Base-by-base conservation (phyloP, 2,888 invertebrate genomes). In the Omphaloscelis lunosa region DNA sequence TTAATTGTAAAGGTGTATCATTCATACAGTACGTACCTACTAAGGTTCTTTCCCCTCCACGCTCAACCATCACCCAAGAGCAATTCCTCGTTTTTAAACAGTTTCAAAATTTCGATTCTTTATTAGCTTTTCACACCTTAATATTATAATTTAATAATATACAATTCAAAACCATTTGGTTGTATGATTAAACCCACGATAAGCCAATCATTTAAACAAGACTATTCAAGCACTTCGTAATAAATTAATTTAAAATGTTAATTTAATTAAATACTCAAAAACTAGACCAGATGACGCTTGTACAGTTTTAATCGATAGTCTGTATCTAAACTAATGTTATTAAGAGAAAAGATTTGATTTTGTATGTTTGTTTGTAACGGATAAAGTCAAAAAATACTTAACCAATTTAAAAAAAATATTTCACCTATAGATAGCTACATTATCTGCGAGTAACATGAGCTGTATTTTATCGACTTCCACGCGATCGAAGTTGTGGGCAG, bases 231-330 rank as follows among this genome's bases (percentile, higher is more conserved):
- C 39, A 3, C n/a, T 9, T 41, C 59, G 77, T 51, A 27, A 51
- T 68, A 29, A 58, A 77, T 77, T 62, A 8, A 15, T 29, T 56
- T 34, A 58, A 58, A 34, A 75, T 68, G 48, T 45, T 27, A 82
- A 77, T 79, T 27, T 34, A 23, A 41, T 62, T 29, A 67, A 62
- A 58, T 76, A 48, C 7, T 62, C 23, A 34, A 62, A 76, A 58
- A 77, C 56, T 82, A 58, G 68, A 58, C 56, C 15, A 17, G 20
- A 15, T 51, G 67, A 77, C 51, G 51, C 51, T 59, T 59, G 41
- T 45, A 58, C 15, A 45, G 45, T 48, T 48, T 48, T 56, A 48
- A 56, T 61, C 9, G 17, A 45, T 41, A 34, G 2, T 48, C 3
- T 61, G 2, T 34, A 34, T 34, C 34, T 34, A 34, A 34, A 34